Evolutionary conservation across 2,797 vertebrate species (phyloP).

Genomic region (Lagorchestes hirsutus): DNA sequence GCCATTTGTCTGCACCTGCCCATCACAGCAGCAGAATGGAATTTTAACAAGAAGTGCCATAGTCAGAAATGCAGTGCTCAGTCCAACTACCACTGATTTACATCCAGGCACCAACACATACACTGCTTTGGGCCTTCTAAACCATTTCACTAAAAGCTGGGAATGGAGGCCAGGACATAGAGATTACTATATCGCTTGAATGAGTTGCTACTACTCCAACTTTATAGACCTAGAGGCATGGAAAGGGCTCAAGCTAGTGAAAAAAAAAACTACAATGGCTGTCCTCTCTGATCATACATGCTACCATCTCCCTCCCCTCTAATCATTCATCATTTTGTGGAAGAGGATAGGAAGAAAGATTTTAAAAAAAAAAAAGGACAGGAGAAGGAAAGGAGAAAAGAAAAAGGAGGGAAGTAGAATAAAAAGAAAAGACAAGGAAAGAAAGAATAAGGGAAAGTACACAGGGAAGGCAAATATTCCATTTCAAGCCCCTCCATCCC

Average conservation of each 20-base stretch:
- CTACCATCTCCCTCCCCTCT: not conserved
- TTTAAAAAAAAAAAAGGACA: not conserved
- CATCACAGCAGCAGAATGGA: not conserved
- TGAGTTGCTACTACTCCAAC: not conserved
- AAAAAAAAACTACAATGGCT: not conserved
- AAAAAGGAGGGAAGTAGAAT: not conserved
- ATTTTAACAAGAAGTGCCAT: not conserved
- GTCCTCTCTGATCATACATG: not conserved
- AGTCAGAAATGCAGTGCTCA: not conserved
- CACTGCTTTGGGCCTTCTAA: not conserved
- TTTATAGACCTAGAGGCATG: not conserved
- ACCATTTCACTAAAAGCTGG: not conserved
- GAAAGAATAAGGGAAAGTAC: constrained; percentile 4
- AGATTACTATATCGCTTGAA: not conserved
- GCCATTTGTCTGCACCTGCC: not conserved
- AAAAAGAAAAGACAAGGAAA: not conserved
- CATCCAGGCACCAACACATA: not conserved
- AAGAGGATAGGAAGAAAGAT: not conserved
- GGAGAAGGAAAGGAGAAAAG: not conserved
- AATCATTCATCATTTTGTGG: not conserved
- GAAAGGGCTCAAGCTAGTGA: not conserved
- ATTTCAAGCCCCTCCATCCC: not conserved
- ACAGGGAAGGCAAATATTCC: constrained; percentile 5
- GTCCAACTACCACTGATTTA: not conserved
- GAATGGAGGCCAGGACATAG: not conserved